Conservation (phyloP, 2,797 vertebrate genomes). For the Champsocephalus gunnari region DNA sequence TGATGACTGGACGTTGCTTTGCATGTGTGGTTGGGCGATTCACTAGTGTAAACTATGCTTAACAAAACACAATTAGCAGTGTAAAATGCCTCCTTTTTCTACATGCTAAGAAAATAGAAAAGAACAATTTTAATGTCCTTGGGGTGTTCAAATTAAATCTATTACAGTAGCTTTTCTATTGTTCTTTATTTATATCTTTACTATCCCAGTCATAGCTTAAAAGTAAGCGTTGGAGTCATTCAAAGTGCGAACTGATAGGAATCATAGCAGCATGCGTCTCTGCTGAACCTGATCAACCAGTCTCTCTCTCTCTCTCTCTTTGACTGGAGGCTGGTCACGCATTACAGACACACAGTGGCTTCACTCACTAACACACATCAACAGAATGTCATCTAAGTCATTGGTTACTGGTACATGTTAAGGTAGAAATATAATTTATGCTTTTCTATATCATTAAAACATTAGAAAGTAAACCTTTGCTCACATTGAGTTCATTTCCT, state of each 20-base stretch:
- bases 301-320: conserved; percentile 1
- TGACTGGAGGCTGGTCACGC: conserved; percentile 11
- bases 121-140: no score
- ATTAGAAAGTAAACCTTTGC: no score
- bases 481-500: no score
- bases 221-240: conserved; percentile 10
- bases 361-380: not conserved
- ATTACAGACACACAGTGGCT: not conserved
- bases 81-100: not conserved
- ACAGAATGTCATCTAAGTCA: not conserved
- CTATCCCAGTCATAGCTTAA: not conserved
- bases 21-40: not conserved
- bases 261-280: conserved; percentile 14
- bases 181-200: not conserved
- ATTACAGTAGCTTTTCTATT: no score
- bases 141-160: no score
- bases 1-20: not conserved
- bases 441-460: not conserved
- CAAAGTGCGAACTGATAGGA: conserved; percentile 25
- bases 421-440: not conserved
- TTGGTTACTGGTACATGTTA: not conserved
- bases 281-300: conserved; percentile 65
- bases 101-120: not conserved
- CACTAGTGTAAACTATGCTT: not conserved
- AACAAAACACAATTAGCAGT: not conserved